Evolutionary conservation across 2,888 invertebrate genomes (phyloP).

Genomic region (Celastrina argiolus): DNA sequence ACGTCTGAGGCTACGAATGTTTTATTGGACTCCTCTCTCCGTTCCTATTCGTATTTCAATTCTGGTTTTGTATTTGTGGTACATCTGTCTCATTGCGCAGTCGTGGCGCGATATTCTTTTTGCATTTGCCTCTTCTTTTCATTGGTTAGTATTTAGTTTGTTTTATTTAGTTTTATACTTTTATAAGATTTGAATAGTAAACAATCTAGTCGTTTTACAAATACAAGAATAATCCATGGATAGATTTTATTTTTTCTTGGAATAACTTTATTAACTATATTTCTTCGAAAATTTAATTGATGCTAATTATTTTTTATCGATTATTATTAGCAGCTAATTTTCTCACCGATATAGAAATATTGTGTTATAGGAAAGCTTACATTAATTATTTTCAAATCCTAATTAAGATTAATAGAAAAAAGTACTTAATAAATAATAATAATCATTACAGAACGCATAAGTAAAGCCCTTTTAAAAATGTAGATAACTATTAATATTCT

Average conservation of each 20-base stretch:
- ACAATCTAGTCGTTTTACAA: not conserved
- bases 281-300: not conserved
- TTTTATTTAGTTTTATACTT: not conserved
- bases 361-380: too few relatives aligned
- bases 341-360: too few relatives aligned
- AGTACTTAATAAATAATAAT: not conserved
- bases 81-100: constrained; percentile 57
- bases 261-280: not conserved
- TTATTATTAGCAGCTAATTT: not conserved
- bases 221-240: not conserved
- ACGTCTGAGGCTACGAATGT: constrained; percentile 69
- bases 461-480: not conserved
- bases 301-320: not conserved
- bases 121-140: not conserved
- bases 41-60: constrained; percentile 69
- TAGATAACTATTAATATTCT: not conserved
- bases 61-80: constrained; percentile 64
- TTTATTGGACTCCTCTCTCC: constrained; percentile 72
- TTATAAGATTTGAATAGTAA: not conserved
- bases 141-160: constrained; percentile 5
- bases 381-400: too few relatives aligned
- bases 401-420: too few relatives aligned
- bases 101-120: constrained; percentile 38
- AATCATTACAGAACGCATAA: not conserved
- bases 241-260: not conserved